phyloP scores from a whole-genome alignment of 2,113 vertebrate species.

The Xenus cinereus region DNA sequence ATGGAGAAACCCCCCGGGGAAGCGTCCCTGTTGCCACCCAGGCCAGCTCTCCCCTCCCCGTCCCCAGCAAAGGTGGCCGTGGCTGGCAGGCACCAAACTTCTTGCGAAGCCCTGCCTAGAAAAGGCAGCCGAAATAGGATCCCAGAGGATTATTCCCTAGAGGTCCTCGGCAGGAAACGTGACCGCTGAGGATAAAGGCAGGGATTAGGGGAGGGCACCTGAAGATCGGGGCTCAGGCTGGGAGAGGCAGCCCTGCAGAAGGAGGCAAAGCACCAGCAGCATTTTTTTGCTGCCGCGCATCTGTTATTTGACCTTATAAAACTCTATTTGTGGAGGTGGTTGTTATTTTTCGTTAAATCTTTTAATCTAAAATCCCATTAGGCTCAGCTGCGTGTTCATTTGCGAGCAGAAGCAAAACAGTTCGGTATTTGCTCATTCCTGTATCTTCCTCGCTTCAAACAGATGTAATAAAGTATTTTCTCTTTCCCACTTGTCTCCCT shows the following conservation, averaged over 20 bases:
- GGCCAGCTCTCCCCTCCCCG: fast-evolving
- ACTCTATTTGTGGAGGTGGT: conserved; percentile 53
- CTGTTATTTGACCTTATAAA: conserved; percentile 58
- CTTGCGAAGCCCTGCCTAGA: neutral
- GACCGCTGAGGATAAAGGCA: neutral
- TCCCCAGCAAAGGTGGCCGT: neutral
- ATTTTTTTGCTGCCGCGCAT: neutral
- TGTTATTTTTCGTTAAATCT: conserved; percentile 57
- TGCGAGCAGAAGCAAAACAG: conserved; percentile 36
- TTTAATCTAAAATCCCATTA: conserved; percentile 68
- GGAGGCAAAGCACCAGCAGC: neutral
- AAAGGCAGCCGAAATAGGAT: neutral
- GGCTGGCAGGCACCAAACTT: neutral
- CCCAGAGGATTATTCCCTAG: neutral
- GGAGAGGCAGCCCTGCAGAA: neutral
- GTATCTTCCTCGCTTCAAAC: conserved; percentile 34
- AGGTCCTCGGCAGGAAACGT: neutral
- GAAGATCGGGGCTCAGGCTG: neutral
- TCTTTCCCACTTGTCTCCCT: conserved; percentile 7
- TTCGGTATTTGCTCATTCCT: conserved; percentile 15
- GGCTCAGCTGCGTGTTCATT: neutral
- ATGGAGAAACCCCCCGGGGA: neutral
- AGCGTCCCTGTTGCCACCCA: neutral
- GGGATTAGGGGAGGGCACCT: neutral
- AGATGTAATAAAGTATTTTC: conserved; percentile 38